Evolutionary conservation across 1,140 invertebrate genomes (phyloP).

Genomic region (Musca domestica): DNA sequence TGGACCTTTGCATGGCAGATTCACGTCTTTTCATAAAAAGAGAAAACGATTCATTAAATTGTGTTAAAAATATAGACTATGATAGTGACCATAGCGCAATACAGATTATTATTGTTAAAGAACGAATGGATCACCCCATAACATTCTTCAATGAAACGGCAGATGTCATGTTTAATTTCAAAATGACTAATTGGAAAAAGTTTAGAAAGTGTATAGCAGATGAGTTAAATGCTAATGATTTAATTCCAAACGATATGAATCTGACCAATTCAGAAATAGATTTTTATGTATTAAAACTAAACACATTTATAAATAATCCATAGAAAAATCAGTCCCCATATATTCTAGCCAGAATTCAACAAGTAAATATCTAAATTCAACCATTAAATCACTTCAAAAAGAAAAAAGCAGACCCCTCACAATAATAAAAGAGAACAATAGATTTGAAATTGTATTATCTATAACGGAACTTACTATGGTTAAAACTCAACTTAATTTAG

Average conservation of each 20-base stretch:
- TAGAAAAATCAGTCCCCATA: constrained; percentile 8
- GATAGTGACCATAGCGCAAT: no score
- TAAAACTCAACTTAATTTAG: constrained; percentile 12
- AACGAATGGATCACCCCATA: no score
- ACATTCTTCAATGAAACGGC: no score
- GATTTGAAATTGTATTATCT: constrained; percentile 2
- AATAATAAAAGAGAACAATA: constrained; percentile 6
- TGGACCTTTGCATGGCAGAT: constrained; percentile 8
- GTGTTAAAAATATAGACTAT: no score
- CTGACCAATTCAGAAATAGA: constrained; percentile 3
- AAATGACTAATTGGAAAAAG: neutral
- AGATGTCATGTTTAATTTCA: no score
- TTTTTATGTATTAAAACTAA: constrained; percentile 1
- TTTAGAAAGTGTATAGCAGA: no score
- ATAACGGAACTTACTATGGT: neutral
- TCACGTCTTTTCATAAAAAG: neutral
- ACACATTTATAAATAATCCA: constrained; percentile 4
- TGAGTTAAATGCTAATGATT: neutral
- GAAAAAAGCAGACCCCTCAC: constrained; percentile 13
- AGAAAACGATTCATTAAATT: constrained; percentile 4
- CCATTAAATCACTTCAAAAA: neutral
- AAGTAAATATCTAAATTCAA: neutral
- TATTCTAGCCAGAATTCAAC: neutral
- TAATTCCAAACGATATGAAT: constrained; percentile 1
- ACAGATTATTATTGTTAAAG: no score